A percentile compares a stretch with the other conserved stretches of the same genome.
Evolutionary conservation across 2,113 vertebrate genomes (phyloP).

Genomic region (Cryptotis parvus): DNA sequence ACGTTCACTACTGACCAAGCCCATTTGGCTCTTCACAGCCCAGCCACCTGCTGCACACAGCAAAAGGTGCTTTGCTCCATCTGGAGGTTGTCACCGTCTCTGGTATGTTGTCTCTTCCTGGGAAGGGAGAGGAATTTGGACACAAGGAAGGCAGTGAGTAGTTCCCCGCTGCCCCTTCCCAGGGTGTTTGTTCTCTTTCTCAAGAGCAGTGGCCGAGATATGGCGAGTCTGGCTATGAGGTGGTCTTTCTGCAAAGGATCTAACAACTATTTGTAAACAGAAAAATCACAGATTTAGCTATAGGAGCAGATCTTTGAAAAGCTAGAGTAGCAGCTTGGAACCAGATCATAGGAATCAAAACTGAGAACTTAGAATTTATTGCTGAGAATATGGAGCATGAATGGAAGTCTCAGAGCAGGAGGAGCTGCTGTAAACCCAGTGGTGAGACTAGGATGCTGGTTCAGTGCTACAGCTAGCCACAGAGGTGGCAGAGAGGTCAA

Average conservation of each 20-base stretch:
- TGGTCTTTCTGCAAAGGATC: neutral
- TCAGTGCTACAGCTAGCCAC: neutral
- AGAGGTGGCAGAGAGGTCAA: neutral
- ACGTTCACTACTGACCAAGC: neutral
- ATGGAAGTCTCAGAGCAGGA: conserved; percentile 4
- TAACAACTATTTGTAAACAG: neutral
- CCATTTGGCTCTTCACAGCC: conserved; percentile 16
- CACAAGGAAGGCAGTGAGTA: neutral
- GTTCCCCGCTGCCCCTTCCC: neutral
- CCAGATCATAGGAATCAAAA: neutral
- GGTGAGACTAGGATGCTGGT: neutral
- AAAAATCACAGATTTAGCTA: neutral
- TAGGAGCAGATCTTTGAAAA: neutral
- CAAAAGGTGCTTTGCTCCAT: neutral
- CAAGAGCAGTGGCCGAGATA: neutral
- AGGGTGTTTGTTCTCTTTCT: neutral
- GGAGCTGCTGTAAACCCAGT: neutral
- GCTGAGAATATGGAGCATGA: neutral
- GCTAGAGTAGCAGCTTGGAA: neutral
- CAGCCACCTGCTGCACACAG: conserved; percentile 57
- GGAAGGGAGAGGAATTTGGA: neutral
- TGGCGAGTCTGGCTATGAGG: neutral
- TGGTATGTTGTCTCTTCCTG: conserved; percentile 5
- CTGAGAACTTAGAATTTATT: neutral
- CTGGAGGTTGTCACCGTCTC: neutral